Evolutionary conservation across 2,113 vertebrate genomes (phyloP).

Genomic region (Protomyctophum bolini): DNA sequence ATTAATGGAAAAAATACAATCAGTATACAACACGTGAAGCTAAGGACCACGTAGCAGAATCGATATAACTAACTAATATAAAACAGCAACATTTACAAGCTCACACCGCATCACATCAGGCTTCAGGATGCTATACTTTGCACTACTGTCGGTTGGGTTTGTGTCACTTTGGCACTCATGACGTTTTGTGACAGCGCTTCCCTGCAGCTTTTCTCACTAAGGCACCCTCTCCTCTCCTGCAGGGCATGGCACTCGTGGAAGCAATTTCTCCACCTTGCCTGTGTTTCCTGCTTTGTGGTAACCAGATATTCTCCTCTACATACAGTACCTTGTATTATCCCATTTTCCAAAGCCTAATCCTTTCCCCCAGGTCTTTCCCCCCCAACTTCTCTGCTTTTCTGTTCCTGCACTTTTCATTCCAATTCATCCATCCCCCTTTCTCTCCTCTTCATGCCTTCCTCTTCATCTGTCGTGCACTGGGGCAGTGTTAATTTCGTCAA

Average conservation of each 20-base stretch:
- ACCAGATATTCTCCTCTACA: conserved; percentile 5
- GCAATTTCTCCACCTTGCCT: too few relatives aligned
- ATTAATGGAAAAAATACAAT: too few relatives aligned
- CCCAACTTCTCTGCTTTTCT: not conserved
- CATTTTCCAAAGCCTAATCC: not conserved
- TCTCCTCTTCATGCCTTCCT: not conserved
- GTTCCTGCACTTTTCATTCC: not conserved
- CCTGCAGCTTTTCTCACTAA: not conserved
- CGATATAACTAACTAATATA: too few relatives aligned
- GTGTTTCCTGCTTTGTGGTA: too few relatives aligned
- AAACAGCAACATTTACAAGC: too few relatives aligned
- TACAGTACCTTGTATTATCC: not conserved
- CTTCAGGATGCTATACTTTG: too few relatives aligned
- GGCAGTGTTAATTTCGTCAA: too few relatives aligned
- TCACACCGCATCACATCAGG: too few relatives aligned
- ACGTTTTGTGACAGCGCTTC: not conserved
- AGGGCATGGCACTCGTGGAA: too few relatives aligned
- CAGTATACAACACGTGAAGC: too few relatives aligned
- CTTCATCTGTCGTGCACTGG: not conserved
- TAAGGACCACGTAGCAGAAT: too few relatives aligned
- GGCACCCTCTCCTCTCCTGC: not conserved
- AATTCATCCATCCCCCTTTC: not conserved
- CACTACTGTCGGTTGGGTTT: too few relatives aligned
- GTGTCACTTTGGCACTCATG: not conserved
- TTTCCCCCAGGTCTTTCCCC: not conserved